Evolutionary conservation across 92 coral and sea anemone species (phyloP).

Genomic region (Epizoanthus ramosus): DNA sequence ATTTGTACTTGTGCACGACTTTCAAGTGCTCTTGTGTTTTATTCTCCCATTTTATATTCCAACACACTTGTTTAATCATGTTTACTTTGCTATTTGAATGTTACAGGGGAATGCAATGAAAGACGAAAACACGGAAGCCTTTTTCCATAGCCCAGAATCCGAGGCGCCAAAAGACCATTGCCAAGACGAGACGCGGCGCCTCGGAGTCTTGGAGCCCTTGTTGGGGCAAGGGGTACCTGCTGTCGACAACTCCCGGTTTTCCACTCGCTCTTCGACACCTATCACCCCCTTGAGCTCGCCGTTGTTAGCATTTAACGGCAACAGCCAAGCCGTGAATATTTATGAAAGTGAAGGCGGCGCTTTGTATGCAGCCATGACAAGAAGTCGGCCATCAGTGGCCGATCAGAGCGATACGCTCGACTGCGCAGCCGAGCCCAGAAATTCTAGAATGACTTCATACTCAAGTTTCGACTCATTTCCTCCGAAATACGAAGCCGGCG

Average conservation of each 20-base stretch:
- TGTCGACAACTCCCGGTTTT: neutral
- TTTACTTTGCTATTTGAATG: slow-evolving; percentile 76
- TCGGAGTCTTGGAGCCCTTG: slow-evolving; percentile 30
- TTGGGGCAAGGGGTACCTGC: slow-evolving; percentile 12
- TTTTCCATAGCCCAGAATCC: slow-evolving; percentile 35
- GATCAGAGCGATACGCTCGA: slow-evolving; percentile 37
- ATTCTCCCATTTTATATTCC: slow-evolving; percentile 39
- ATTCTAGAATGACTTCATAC: slow-evolving; percentile 36
- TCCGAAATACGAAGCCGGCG: slow-evolving; percentile 39
- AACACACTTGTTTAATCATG: slow-evolving; percentile 56
- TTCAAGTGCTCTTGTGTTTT: slow-evolving; percentile 27
- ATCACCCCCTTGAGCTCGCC: slow-evolving; percentile 26
- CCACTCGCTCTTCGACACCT: slow-evolving; percentile 9
- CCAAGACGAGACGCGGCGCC: slow-evolving; percentile 29
- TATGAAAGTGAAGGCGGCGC: slow-evolving; percentile 40
- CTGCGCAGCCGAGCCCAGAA: slow-evolving; percentile 39
- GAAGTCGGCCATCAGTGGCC: slow-evolving; percentile 18
- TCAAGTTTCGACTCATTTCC: slow-evolving; percentile 38
- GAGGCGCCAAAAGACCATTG: neutral
- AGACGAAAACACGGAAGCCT: slow-evolving; percentile 50
- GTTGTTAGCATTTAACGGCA: slow-evolving; percentile 21
- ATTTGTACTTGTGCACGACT: slow-evolving; percentile 21
- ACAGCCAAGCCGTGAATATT: slow-evolving; percentile 24
- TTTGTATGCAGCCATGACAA: slow-evolving; percentile 10
- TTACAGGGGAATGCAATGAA: slow-evolving; percentile 70